Percentiles rank a stretch among this genome's conserved stretches.
Evolutionary conservation across 2,888 invertebrate genomes (phyloP).

Genomic region (Choreutis nemorana): DNA sequence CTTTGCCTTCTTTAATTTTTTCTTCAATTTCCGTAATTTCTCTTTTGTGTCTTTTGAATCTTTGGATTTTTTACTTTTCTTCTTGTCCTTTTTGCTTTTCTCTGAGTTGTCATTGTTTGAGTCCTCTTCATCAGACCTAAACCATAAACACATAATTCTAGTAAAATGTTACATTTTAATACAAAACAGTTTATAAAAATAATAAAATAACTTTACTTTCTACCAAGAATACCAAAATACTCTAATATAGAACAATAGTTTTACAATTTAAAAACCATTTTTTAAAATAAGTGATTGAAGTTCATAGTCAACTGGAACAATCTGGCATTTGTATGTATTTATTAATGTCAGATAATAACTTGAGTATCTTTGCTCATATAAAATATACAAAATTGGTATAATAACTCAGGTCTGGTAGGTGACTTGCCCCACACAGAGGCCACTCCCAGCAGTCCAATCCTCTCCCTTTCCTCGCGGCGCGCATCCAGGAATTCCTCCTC

Average conservation of each 20-base stretch:
- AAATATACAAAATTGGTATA: constrained; percentile 12
- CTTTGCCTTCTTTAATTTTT: constrained; percentile 58
- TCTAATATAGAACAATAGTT: too few species aligned
- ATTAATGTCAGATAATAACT: too few species aligned
- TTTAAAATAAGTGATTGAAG: too few species aligned
- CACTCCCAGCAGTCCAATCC: constrained; percentile 75
- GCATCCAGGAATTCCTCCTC: constrained; percentile 76
- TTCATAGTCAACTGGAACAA: too few species aligned
- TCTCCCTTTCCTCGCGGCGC: constrained; percentile 75
- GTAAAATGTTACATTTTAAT: not conserved
- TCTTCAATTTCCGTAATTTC: constrained; percentile 64
- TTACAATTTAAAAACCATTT: too few species aligned
- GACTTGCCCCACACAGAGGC: constrained; percentile 79
- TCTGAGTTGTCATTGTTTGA: constrained; percentile 29
- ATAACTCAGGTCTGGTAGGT: constrained; percentile 73
- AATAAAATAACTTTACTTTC: constrained; percentile 10
- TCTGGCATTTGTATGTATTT: too few species aligned
- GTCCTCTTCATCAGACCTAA: constrained; percentile 57
- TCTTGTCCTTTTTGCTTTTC: constrained; percentile 46
- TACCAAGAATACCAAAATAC: too few species aligned
- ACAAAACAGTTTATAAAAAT: not conserved
- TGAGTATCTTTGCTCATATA: too few species aligned
- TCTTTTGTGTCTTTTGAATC: constrained; percentile 62
- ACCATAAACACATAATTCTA: constrained; percentile 7
- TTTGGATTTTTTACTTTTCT: constrained; percentile 51